Percentiles rank a stretch among this genome's conserved stretches.
Conservation (phyloP, 2,113 vertebrate genomes). For the Bagarius yarrelli region DNA sequence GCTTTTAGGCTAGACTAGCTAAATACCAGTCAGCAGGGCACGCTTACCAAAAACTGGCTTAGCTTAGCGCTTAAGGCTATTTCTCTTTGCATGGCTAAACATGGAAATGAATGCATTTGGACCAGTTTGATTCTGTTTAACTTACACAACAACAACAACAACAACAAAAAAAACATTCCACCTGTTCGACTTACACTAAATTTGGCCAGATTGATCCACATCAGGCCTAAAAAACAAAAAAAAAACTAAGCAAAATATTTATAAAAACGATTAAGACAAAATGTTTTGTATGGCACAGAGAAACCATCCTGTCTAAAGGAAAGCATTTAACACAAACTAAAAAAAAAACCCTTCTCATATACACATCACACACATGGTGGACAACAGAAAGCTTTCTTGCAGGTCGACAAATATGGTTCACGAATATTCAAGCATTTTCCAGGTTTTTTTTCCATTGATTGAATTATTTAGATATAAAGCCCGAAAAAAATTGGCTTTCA, state of each 20-base stretch:
- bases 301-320: slow-evolving; percentile 28
- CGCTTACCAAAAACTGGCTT: neutral
- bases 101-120: neutral
- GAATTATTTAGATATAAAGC: slow-evolving; percentile 68
- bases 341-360: slow-evolving; percentile 41
- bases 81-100: neutral
- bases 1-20: neutral
- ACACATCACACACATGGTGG: slow-evolving; percentile 54
- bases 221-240: neutral
- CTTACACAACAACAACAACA: neutral
- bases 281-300: slow-evolving; percentile 17
- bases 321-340: slow-evolving; percentile 18
- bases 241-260: neutral
- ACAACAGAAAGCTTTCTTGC: slow-evolving; percentile 58
- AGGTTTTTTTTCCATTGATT: slow-evolving; percentile 69
- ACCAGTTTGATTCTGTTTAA: slow-evolving; percentile 3
- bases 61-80: neutral
- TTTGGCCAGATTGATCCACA: slow-evolving; percentile 20
- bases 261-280: slow-evolving; percentile 1
- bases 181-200: neutral
- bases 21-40: neutral
- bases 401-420: slow-evolving; percentile 64
- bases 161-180: neutral
- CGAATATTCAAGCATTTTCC: slow-evolving; percentile 78
- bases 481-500: slow-evolving; percentile 61